Conservation (phyloP, 1,140 invertebrate genomes). For the Meloidogyne hapla region DNA sequence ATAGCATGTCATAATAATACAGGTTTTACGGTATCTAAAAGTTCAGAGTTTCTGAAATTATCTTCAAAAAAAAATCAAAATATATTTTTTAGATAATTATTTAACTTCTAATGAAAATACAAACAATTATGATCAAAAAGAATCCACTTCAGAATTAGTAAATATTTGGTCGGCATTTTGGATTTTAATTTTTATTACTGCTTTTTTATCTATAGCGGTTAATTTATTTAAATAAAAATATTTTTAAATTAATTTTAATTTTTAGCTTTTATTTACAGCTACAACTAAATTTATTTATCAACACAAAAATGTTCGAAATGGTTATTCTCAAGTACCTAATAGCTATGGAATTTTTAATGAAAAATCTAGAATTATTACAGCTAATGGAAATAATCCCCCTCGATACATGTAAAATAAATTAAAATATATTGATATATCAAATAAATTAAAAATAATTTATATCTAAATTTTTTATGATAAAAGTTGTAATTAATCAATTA, state of each 20-base stretch:
- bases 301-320: constrained; percentile 14
- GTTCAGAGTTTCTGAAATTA: too few relatives aligned
- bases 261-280: constrained; percentile 8
- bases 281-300: constrained; percentile 9
- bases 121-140: too few relatives aligned
- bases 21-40: too few relatives aligned
- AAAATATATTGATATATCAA: too few relatives aligned
- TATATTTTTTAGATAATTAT: neutral
- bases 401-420: constrained; percentile 4
- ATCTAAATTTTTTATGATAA: too few relatives aligned
- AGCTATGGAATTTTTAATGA: constrained; percentile 4
- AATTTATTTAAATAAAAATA: neutral
- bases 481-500: too few relatives aligned
- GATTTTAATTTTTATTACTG: constrained; percentile 15
- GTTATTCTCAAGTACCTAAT: constrained; percentile 2
- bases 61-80: too few relatives aligned
- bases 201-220: constrained; percentile 21
- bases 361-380: neutral
- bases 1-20: too few relatives aligned
- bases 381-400: neutral
- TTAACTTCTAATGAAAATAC: neutral
- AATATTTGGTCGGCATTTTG: constrained; percentile 33
- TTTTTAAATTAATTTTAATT: neutral
- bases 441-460: too few relatives aligned
- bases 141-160: neutral